Percentiles rank a stretch among this genome's conserved stretches.
These are phyloP conservation scores for Apodemia duryi DNA, from an alignment of 2,888 invertebrate species.

Conservation along the genomic window DNA sequence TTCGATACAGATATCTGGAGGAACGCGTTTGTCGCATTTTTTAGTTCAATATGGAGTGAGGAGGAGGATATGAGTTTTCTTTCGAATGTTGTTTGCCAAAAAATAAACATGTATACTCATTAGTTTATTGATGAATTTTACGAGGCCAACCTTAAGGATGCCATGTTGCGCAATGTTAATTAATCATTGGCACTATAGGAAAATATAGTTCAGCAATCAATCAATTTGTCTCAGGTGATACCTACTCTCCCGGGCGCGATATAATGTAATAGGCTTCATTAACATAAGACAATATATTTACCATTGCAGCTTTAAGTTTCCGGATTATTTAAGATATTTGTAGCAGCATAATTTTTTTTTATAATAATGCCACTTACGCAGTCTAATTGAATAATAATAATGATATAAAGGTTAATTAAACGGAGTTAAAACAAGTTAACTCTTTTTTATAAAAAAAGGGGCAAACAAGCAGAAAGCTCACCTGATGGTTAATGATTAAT, in stretches of 20 bases:
- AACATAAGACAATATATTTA: conserved; percentile 15
- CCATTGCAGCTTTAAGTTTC: not conserved
- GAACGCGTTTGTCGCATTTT: too few relatives aligned
- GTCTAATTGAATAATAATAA: too few relatives aligned
- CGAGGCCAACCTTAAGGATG: conserved; percentile 4
- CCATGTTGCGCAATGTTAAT: not conserved
- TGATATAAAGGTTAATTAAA: too few relatives aligned
- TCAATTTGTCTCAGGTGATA: conserved; percentile 27
- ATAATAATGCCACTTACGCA: too few relatives aligned
- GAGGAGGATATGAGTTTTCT: too few relatives aligned
- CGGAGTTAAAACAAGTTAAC: too few relatives aligned
- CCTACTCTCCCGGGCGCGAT: conserved; percentile 29
- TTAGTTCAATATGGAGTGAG: too few relatives aligned
- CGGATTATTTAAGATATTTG: not conserved
- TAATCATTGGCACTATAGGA: conserved; percentile 24
- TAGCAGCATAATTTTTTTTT: too few relatives aligned
- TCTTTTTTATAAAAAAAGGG: too few relatives aligned
- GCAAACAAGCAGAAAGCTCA: too few relatives aligned
- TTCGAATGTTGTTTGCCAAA: not conserved
- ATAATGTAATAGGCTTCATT: conserved; percentile 32
- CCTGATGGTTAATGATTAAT: too few relatives aligned
- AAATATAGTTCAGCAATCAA: conserved; percentile 26
- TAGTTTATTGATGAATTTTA: conserved; percentile 18
- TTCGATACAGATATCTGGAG: too few relatives aligned
- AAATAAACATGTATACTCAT: not conserved